Percentiles rank a stretch among this genome's conserved stretches.
These are phyloP conservation scores for Fragum sueziense DNA, from an alignment of 2,888 invertebrate species.

Conservation along the genomic window DNA sequence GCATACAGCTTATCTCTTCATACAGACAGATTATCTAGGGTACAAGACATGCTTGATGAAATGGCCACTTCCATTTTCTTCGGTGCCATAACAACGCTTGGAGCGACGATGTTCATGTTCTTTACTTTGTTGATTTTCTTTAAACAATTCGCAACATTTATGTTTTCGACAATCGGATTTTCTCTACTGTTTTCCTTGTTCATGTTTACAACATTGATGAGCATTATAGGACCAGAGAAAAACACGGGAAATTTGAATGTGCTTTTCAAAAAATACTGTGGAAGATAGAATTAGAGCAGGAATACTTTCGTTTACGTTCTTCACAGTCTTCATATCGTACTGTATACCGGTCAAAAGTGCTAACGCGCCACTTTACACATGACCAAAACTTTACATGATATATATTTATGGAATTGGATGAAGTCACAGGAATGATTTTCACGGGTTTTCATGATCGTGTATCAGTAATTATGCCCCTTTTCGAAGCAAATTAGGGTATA, in stretches of 20 bases:
- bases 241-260: slow-evolving; percentile 43
- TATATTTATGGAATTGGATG: no score
- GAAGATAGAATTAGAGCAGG: no score
- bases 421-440: no score
- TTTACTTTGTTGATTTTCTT: slow-evolving; percentile 73
- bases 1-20: slow-evolving; percentile 64
- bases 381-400: no score
- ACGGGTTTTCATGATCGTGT: no score
- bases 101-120: slow-evolving; percentile 74
- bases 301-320: no score
- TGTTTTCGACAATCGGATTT: slow-evolving; percentile 76
- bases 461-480: no score
- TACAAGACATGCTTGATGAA: slow-evolving; percentile 65
- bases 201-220: slow-evolving; percentile 69
- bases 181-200: slow-evolving; percentile 71
- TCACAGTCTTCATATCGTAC: no score
- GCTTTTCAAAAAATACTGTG: neutral
- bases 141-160: slow-evolving; percentile 75
- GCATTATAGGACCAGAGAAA: slow-evolving; percentile 68
- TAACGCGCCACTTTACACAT: no score
- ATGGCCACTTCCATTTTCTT: slow-evolving; percentile 75
- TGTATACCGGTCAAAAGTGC: no score
- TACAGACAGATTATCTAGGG: slow-evolving; percentile 59
- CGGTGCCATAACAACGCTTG: slow-evolving; percentile 75
- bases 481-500: no score